These are phyloP conservation scores for Protobothrops flavoviridis DNA, from an alignment of 2,113 vertebrate species.

Conservation along the genomic window DNA sequence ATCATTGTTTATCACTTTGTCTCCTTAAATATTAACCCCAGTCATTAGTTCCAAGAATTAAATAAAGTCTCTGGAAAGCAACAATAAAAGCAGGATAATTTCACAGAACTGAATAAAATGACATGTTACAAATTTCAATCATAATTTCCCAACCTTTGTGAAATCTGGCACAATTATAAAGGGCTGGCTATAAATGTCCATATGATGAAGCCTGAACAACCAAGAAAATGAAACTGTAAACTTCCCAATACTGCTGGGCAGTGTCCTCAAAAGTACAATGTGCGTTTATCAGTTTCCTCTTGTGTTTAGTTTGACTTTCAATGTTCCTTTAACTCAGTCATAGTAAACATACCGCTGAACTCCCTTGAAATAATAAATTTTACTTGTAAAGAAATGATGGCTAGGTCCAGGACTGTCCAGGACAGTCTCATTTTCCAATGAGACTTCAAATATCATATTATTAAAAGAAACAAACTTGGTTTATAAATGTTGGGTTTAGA, in stretches of 20 bases:
- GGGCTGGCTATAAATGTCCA: slow-evolving; percentile 43
- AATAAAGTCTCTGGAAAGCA: slow-evolving; percentile 49
- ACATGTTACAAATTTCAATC: slow-evolving; percentile 30
- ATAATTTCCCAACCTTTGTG: slow-evolving; percentile 29
- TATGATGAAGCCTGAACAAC: slow-evolving; percentile 29
- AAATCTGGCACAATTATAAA: slow-evolving; percentile 23
- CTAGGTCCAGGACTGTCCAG: slow-evolving; percentile 62
- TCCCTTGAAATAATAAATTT: slow-evolving; percentile 60
- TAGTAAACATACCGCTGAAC: slow-evolving; percentile 60
- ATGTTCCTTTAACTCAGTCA: slow-evolving; percentile 55
- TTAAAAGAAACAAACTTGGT: slow-evolving; percentile 28
- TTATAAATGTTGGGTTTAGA: slow-evolving; percentile 29
- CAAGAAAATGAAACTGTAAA: slow-evolving; percentile 49
- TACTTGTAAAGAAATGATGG: slow-evolving; percentile 48
- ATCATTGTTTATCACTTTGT: slow-evolving; percentile 54
- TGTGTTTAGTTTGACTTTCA: slow-evolving; percentile 38
- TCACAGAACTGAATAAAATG: neutral
- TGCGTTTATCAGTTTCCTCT: slow-evolving; percentile 54
- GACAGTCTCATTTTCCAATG: slow-evolving; percentile 52
- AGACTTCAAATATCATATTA: slow-evolving; percentile 49
- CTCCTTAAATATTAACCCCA: slow-evolving; percentile 43
- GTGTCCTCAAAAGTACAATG: slow-evolving; percentile 8
- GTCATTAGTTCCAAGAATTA: slow-evolving; percentile 50
- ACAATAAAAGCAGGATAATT: slow-evolving; percentile 5
- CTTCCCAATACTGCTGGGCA: slow-evolving; percentile 41